phyloP scores from a whole-genome alignment of 2,113 vertebrate species.

The Sinocyclocheilus anshuiensis region DNA sequence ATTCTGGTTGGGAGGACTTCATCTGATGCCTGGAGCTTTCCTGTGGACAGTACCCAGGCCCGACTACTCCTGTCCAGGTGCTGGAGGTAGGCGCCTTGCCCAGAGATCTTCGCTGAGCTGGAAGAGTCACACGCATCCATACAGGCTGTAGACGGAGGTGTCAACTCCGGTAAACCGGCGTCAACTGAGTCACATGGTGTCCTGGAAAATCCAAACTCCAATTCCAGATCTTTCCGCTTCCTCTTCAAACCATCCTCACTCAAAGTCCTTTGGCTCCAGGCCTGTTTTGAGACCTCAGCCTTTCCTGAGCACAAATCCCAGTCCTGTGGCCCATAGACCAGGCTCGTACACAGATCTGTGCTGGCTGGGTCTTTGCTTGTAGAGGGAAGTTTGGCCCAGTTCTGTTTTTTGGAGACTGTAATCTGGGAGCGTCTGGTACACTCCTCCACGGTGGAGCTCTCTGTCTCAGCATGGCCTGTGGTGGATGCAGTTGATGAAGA shows the following conservation, averaged over 20 bases:
- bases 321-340: conserved; percentile 34
- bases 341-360: background rate
- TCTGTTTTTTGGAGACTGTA: conserved; percentile 71
- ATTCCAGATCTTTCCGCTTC: conserved; percentile 34
- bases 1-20: conserved; percentile 52
- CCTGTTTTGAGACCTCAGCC: conserved; percentile 56
- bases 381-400: conserved; percentile 70
- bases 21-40: conserved; percentile 74
- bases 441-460: conserved; percentile 38
- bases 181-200: conserved; percentile 16
- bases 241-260: conserved; percentile 48
- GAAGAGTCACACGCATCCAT: conserved; percentile 45
- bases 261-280: conserved; percentile 58
- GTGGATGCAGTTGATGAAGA: conserved; percentile 49
- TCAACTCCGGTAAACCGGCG: conserved; percentile 53
- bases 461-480: conserved; percentile 1
- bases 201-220: conserved; percentile 45
- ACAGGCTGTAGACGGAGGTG: background rate
- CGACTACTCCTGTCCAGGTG: conserved; percentile 85
- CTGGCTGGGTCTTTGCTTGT: conserved; percentile 42
- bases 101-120: conserved; percentile 57
- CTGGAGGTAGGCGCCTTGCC: conserved; percentile 79
- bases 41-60: conserved; percentile 82
- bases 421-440: conserved; percentile 53
- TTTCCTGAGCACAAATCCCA: conserved; percentile 51